Evolutionary conservation across 2,113 vertebrate species (phyloP).

Genomic region (Protomyctophum bolini): DNA sequence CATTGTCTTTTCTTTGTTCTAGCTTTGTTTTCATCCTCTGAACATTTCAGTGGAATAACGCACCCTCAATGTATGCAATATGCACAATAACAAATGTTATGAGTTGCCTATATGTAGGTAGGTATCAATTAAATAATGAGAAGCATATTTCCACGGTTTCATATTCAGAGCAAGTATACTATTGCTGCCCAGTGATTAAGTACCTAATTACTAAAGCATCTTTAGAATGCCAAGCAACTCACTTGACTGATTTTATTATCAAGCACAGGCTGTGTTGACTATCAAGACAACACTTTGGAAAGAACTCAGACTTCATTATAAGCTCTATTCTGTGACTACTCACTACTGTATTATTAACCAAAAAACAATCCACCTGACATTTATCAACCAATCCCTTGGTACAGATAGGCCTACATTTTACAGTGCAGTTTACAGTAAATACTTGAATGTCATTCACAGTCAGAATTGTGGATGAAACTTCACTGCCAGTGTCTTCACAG

Average conservation of each 20-base stretch:
- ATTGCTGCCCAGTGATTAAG: not conserved
- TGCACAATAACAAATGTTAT: too few relatives aligned
- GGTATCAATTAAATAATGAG: conserved; percentile 19
- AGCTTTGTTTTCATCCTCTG: too few relatives aligned
- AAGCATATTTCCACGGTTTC: conserved; percentile 20
- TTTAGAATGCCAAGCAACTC: not conserved
- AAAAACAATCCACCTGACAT: conserved; percentile 34
- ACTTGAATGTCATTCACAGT: too few relatives aligned
- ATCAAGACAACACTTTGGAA: conserved; percentile 27
- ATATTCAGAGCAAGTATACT: not conserved
- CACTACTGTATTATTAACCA: conserved; percentile 40
- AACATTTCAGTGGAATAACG: not conserved
- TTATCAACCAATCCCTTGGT: conserved; percentile 6
- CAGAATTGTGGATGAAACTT: too few relatives aligned
- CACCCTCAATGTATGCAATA: too few relatives aligned
- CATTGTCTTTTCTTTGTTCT: too few relatives aligned
- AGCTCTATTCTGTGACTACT: not conserved
- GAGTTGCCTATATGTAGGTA: not conserved
- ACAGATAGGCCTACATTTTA: not conserved
- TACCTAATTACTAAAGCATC: not conserved
- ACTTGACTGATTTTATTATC: conserved; percentile 12
- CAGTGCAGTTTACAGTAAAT: too few relatives aligned
- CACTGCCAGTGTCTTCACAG: too few relatives aligned
- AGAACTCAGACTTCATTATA: conserved; percentile 5
- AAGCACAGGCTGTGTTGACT: not conserved